phyloP scores from a whole-genome alignment of 2,888 invertebrate genomes.

The Cerastoderma edule region DNA sequence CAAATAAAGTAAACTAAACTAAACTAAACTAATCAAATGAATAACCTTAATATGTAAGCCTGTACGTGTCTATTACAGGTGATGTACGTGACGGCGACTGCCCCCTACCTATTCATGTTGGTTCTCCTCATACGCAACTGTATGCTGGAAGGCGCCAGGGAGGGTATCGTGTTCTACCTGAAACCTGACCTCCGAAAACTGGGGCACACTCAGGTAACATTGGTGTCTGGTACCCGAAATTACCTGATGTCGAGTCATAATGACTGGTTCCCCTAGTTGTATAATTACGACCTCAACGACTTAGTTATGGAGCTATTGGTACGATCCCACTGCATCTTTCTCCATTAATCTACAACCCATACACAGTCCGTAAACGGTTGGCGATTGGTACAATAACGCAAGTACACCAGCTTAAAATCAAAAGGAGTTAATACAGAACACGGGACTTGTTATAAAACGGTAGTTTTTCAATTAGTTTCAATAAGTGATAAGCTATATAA shows the following conservation, averaged over 20 bases:
- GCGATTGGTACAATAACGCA: no score
- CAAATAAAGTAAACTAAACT: no score
- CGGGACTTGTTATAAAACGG: no score
- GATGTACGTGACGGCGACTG: slow-evolving; percentile 48
- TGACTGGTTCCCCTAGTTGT: no score
- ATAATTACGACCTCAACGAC: not conserved
- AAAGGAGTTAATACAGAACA: no score
- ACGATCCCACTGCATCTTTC: not conserved
- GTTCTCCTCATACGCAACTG: slow-evolving; percentile 43
- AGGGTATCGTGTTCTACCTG: slow-evolving; percentile 46
- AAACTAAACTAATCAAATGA: no score
- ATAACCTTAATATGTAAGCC: no score
- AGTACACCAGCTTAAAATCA: no score
- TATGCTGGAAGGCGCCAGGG: slow-evolving; percentile 40
- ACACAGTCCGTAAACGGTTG: not conserved
- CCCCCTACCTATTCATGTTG: slow-evolving; percentile 43
- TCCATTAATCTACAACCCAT: not conserved
- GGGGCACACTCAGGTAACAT: slow-evolving; percentile 19
- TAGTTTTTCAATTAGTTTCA: no score
- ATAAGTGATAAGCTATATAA: no score
- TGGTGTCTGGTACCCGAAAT: no score
- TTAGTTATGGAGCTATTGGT: not conserved
- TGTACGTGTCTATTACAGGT: slow-evolving; percentile 42
- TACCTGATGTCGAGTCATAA: no score
- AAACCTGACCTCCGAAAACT: slow-evolving; percentile 42